phyloP scores from a whole-genome alignment of 1,140 invertebrate genomes.

The Heliconius nattereri region DNA sequence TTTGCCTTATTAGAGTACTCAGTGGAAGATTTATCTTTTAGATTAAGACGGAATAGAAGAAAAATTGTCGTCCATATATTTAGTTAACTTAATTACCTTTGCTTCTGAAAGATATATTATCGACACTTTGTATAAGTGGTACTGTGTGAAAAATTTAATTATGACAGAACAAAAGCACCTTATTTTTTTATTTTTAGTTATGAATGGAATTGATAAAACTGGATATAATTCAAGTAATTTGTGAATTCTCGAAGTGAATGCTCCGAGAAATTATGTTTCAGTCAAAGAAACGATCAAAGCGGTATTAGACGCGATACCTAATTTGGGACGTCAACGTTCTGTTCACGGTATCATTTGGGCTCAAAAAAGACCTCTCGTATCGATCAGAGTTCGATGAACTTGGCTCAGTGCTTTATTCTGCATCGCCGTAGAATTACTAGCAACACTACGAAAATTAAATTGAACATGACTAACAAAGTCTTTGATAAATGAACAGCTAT shows the following conservation, averaged over 20 bases:
- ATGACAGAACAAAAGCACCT: background rate
- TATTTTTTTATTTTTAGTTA: background rate
- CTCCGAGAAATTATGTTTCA: background rate
- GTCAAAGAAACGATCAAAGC: constrained; percentile 9
- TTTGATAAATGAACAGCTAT: constrained; percentile 27
- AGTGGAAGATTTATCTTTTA: background rate
- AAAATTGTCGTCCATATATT: background rate
- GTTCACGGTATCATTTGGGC: constrained; percentile 28
- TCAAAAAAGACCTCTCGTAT: constrained; percentile 33
- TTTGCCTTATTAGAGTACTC: constrained; percentile 10
- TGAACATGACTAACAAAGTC: constrained; percentile 15
- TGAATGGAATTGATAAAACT: background rate
- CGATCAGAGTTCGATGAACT: constrained; percentile 37
- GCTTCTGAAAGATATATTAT: background rate
- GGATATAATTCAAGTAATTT: background rate
- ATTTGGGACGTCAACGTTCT: constrained; percentile 28
- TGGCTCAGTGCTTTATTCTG: constrained; percentile 19
- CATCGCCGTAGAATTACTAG: constrained; percentile 23
- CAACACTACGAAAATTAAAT: constrained; percentile 29
- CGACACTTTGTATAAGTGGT: background rate
- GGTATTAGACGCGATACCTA: constrained; percentile 16
- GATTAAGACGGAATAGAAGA: background rate
- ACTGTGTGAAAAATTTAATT: background rate
- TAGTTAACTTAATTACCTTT: background rate
- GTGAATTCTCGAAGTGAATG: background rate